These are phyloP conservation scores for Drosophila bipectinata DNA, from an alignment of 1,140 invertebrate species.

Conservation along the genomic window DNA sequence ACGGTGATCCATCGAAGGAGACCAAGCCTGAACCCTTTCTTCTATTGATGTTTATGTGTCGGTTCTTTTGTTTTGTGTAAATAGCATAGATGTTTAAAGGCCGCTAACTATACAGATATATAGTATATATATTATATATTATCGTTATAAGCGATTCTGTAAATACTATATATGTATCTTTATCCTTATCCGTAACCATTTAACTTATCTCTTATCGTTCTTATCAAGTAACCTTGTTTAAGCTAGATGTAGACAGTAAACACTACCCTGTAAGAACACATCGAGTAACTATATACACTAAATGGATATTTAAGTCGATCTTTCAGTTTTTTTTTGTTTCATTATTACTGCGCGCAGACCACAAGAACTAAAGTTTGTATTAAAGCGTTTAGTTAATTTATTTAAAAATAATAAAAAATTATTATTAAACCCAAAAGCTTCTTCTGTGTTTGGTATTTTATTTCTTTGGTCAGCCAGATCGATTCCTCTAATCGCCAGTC, in stretches of 20 bases:
- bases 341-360: slow-evolving; percentile 49
- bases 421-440: slow-evolving; percentile 67
- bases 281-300: slow-evolving; percentile 18
- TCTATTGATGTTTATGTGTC: slow-evolving; percentile 35
- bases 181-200: slow-evolving; percentile 41
- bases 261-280: slow-evolving; percentile 29
- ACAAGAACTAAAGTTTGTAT: slow-evolving; percentile 68
- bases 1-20: not conserved
- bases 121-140: slow-evolving; percentile 52
- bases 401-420: slow-evolving; percentile 79
- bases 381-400: slow-evolving; percentile 78
- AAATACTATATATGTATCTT: slow-evolving; percentile 61
- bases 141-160: slow-evolving; percentile 59
- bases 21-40: not conserved
- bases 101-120: slow-evolving; percentile 46
- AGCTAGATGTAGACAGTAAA: slow-evolving; percentile 34
- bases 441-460: slow-evolving; percentile 12
- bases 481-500: slow-evolving; percentile 87
- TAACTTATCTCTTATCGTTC: slow-evolving; percentile 56
- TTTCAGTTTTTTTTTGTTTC: slow-evolving; percentile 46
- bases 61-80: slow-evolving; percentile 45
- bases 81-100: slow-evolving; percentile 50
- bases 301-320: slow-evolving; percentile 19
- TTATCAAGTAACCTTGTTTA: slow-evolving; percentile 49
- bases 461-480: slow-evolving; percentile 30